Evolutionary conservation across 2,888 invertebrate genomes (phyloP), one percentile per base, ranked within the genome.

Genomic region (Mamestra brassicae): DNA sequence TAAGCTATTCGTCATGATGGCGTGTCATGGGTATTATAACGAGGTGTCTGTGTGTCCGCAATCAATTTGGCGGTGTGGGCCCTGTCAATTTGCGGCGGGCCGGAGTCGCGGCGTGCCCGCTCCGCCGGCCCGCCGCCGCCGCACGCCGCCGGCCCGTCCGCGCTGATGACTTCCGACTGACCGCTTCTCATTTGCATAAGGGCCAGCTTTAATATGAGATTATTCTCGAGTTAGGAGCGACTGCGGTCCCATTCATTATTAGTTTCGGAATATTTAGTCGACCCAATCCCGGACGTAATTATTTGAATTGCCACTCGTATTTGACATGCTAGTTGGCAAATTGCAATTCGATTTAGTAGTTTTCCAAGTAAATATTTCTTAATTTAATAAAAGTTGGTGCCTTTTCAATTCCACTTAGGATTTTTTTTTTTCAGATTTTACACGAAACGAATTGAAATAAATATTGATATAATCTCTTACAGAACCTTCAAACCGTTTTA

Each of bases 181-280:
- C 95, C 95, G 95, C 94, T 90, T 91, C 90, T 89, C 91, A 95
- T 96, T 96, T 95, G 96, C 96, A 96, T 96, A 96, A 96, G 94
- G 96, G 94, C 92, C 91, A 91, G 92, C 92, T 92, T 93, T 94
- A 95, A 96, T 95, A 94, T 92, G 94, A 93, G 94, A 96, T 96
- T 95, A 96, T 94, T 94, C 93, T 93, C 93, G 90, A 93, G 94
- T 94, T 95, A 94, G 92, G 89, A 91, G 85, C 90, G 89, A 88
- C 89, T 90, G 89, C 92, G 90, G 90, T 84, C 92, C 93, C 87
- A 93, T 94, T 94, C 92, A 92, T 95, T 95, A 94, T 94, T 94
- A 95, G 94, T 95, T 96, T 95, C 91, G 91, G 93, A 94, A 94
- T 95, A 95, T 94, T 95, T 92, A 93, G 93, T 93, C 86, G 87